Conservation (phyloP, 2,888 invertebrate species). For the Cosmia trapezina region DNA sequence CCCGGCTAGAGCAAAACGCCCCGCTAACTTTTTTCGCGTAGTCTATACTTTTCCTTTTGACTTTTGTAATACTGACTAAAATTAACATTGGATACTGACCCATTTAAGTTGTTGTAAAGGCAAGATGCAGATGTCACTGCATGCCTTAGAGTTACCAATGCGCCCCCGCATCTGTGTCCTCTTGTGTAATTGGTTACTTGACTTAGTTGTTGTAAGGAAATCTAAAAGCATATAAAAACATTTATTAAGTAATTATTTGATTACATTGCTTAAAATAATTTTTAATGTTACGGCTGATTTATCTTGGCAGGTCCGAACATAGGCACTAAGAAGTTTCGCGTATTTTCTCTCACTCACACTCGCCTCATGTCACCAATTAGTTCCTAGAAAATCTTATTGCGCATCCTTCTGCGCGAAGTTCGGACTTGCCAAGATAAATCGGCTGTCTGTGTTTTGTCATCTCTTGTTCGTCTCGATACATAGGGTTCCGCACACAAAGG, state of each 20-base stretch:
- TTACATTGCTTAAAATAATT: too few relatives aligned
- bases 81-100: constrained; percentile 48
- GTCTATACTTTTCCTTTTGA: background rate
- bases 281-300: too few relatives aligned
- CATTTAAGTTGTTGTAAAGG: constrained; percentile 41
- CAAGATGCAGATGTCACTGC: constrained; percentile 69
- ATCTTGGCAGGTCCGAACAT: too few relatives aligned
- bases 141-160: constrained; percentile 64
- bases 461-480: background rate
- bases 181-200: constrained; percentile 24
- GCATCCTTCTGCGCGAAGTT: too few relatives aligned
- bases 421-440: too few relatives aligned
- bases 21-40: too few relatives aligned
- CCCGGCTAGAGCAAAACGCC: background rate
- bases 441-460: background rate
- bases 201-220: constrained; percentile 65
- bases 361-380: too few relatives aligned
- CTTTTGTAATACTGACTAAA: background rate
- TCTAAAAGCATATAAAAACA: constrained; percentile 56
- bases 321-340: too few relatives aligned
- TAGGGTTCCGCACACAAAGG: background rate
- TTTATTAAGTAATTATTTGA: too few relatives aligned
- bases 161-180: constrained; percentile 71
- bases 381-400: too few relatives aligned
- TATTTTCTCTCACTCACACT: too few relatives aligned